Conservation (phyloP, 2,888 invertebrate species). For the Anorthoa munda region DNA sequence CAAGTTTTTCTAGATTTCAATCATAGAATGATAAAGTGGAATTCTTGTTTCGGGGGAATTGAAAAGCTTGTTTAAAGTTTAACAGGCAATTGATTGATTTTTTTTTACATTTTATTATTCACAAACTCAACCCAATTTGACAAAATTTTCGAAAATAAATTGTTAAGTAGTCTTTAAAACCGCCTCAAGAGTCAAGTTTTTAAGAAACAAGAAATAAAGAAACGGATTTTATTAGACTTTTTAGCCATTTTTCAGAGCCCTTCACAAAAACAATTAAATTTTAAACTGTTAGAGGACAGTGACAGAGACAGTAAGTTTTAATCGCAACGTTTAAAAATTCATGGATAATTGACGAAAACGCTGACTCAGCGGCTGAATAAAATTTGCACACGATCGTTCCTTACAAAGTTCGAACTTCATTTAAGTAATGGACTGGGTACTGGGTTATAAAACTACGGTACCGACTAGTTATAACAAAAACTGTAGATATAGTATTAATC, state of each 20-base stretch:
- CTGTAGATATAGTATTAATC: too few relatives aligned
- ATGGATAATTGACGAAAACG: conserved; percentile 9
- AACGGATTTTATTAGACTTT: too few relatives aligned
- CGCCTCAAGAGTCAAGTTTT: not conserved
- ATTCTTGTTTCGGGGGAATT: not conserved
- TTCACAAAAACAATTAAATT: not conserved
- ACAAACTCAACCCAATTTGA: not conserved
- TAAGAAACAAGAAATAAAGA: too few relatives aligned
- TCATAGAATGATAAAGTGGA: conserved; percentile 7
- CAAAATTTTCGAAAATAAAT: not conserved
- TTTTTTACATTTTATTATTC: not conserved
- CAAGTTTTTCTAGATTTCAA: conserved; percentile 38
- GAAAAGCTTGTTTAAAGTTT: not conserved
- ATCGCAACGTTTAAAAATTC: conserved; percentile 12
- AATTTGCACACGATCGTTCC: conserved; percentile 23
- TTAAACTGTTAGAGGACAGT: too few relatives aligned
- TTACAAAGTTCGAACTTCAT: conserved; percentile 24
- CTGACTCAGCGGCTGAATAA: conserved; percentile 26
- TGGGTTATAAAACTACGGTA: not conserved
- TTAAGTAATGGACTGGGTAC: conserved; percentile 26
- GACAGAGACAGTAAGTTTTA: too few relatives aligned
- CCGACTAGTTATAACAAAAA: not conserved
- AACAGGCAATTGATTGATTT: not conserved
- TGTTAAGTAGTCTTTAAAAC: not conserved
- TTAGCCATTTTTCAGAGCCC: not conserved